These are phyloP conservation scores for Drosophila trichaetosa DNA, from an alignment of 2,888 invertebrate genomes.

Conservation along the genomic window DNA sequence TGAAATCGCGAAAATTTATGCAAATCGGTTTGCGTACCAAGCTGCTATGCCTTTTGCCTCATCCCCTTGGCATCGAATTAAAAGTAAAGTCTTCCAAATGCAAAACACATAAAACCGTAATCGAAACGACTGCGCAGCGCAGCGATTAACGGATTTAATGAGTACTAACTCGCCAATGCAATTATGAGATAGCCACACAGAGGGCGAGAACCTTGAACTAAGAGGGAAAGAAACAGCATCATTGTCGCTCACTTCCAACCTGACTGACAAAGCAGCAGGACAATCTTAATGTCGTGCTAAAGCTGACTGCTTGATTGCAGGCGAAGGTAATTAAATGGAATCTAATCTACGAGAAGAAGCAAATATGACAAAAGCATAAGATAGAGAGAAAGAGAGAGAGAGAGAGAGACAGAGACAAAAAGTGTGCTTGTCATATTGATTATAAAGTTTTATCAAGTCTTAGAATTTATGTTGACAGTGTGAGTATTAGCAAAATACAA, in stretches of 20 bases:
- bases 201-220: neutral
- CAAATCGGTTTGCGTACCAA: constrained; percentile 65
- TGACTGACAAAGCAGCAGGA: neutral
- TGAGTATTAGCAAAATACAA: neutral
- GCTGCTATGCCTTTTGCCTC: constrained; percentile 6
- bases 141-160: constrained; percentile 77
- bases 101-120: constrained; percentile 60
- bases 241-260: neutral
- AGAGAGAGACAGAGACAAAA: neutral
- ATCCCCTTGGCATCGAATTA: constrained; percentile 51
- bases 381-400: neutral
- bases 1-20: constrained; percentile 75
- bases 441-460: neutral
- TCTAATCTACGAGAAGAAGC: constrained; percentile 17
- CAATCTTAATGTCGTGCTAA: neutral
- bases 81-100: constrained; percentile 70
- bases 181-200: constrained; percentile 66
- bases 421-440: neutral
- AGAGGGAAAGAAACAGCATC: neutral
- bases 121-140: constrained; percentile 49
- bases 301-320: constrained; percentile 55
- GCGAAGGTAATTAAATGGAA: constrained; percentile 40
- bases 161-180: constrained; percentile 78
- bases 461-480: neutral
- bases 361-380: neutral